Conservation (phyloP, 2,888 invertebrate genomes). For the Plagodis dolabraria region DNA sequence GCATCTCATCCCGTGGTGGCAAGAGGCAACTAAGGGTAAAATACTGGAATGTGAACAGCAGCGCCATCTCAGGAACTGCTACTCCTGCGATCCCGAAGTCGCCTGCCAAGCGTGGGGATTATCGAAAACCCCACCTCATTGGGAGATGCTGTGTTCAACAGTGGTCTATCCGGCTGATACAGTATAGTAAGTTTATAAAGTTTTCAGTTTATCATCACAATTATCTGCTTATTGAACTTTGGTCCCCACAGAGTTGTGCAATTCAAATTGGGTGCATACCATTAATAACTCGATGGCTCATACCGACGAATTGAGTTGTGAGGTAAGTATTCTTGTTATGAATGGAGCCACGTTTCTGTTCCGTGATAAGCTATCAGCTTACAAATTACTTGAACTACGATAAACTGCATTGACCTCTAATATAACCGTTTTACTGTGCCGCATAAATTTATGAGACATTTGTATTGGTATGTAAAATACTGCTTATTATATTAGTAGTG, state of each 20-base stretch:
- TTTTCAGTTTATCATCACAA: conserved; percentile 4
- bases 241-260: conserved; percentile 13
- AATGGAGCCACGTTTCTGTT: conserved; percentile 46
- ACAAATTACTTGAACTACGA: conserved; percentile 53
- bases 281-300: no score
- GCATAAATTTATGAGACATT: conserved; percentile 38
- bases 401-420: conserved; percentile 46
- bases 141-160: no score
- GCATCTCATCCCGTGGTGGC: no score
- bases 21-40: no score
- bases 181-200: not conserved
- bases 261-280: conserved; percentile 15
- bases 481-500: conserved; percentile 23
- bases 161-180: no score
- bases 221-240: conserved; percentile 15
- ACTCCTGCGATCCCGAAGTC: no score
- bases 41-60: no score
- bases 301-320: conserved; percentile 27
- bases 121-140: no score
- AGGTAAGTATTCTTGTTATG: conserved; percentile 28
- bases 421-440: conserved; percentile 41
- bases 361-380: conserved; percentile 48
- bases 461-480: conserved; percentile 23
- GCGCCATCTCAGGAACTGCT: no score
- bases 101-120: no score